Percentiles rank a stretch among this genome's conserved stretches.
Conservation (phyloP, 2,888 invertebrate species). For the Halictus quadricinctus region DNA sequence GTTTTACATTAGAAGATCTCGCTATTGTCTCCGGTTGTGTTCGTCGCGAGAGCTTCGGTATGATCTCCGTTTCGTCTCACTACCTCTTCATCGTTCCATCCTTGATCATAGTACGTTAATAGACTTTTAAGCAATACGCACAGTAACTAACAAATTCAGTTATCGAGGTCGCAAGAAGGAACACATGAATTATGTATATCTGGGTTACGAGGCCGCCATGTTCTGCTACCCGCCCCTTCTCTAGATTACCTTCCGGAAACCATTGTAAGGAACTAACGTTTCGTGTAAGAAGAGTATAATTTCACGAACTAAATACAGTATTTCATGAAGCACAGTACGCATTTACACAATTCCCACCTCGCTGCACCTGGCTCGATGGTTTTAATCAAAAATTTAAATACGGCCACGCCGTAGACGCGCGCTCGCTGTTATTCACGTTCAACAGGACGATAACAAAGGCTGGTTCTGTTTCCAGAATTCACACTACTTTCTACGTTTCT, state of each 20-base stretch:
- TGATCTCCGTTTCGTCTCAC: constrained; percentile 6
- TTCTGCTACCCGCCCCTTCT: not conserved
- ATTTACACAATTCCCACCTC: constrained; percentile 1
- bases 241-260: not conserved
- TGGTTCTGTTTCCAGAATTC: not conserved
- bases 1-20: not conserved
- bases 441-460: not conserved
- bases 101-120: not conserved
- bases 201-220: not conserved
- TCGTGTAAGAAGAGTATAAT: constrained; percentile 7
- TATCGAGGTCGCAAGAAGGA: not conserved
- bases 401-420: not conserved
- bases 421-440: not conserved
- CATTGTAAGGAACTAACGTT: constrained; percentile 10
- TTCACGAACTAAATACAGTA: constrained; percentile 12
- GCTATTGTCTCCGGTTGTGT: not conserved
- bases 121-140: not conserved
- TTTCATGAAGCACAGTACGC: constrained; percentile 2
- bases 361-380: not conserved
- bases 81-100: constrained; percentile 7
- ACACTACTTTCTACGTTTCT: not conserved
- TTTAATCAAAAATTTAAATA: constrained; percentile 8
- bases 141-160: not conserved
- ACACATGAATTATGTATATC: not conserved
- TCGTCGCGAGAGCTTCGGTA: not conserved